Base-by-base conservation (phyloP, 2,797 vertebrate species). In the Tragopan temminckii region DNA sequence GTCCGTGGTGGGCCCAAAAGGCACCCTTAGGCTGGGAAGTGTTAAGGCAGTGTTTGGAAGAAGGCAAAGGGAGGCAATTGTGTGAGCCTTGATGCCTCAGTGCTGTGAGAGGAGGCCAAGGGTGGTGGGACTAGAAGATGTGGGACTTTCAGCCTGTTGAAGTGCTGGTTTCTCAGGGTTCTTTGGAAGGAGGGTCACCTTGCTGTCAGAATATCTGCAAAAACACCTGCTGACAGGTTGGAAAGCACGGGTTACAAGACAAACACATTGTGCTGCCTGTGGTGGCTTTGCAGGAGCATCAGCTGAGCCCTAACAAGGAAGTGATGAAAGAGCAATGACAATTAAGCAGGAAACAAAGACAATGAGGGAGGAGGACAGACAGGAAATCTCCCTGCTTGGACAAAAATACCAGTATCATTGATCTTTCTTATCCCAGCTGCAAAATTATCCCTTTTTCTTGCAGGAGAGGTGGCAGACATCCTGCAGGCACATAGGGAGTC, bases 71-170 rank as follows among this genome's bases (percentile, higher is more conserved):
- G 11, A 50, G 14, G 11, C 6, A 11, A 23, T 2, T 2, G 29
- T 10, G 36, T 11, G 46, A 81, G 42, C 5, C 12, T 20, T 13
- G 17, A 11, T 55, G 14, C 5, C 5, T 13, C 2, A 2, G 9
- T 35, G 29, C 17, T 55, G 27, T 4, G 50, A n/a, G 52, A 57
- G 77, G 40, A 57, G 18, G 5, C 18, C 43, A 25, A 21, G 18
- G 6, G 13, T 6, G 3, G 7, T 0, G 7, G 33, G 3, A 68
- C 17, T 0, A 0, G 9, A 42, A 5, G 31, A 66, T 16, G 31
- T 2, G 1, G 33, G 66, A 21, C 7, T 24, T 4, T 52, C 38
- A 45, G 18, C 20, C 67, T 84, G 11, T n/a, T 33, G 35, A 53
- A 8, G 36, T 40, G 18, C 10, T 58, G 61, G 27, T 92, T 35